Percentiles rank a stretch among this genome's conserved stretches.
Conservation (phyloP, 2,888 invertebrate genomes). For the Cordilura impudica region DNA sequence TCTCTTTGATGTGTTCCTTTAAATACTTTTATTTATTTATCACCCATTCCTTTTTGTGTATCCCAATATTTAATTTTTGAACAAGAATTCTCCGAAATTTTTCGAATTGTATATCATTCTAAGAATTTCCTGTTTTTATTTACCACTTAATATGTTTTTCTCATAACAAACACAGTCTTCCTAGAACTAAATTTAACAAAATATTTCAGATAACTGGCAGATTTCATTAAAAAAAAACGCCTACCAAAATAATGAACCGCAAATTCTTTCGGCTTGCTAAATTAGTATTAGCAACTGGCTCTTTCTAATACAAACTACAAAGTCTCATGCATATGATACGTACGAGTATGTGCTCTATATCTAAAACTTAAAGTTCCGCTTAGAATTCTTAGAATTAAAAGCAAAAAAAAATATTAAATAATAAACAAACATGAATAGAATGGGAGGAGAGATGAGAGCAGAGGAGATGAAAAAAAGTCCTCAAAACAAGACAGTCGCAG, state of each 20-base stretch:
- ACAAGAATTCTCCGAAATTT: background rate
- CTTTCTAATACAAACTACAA: no score
- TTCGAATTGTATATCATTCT: background rate
- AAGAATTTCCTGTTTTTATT: constrained; percentile 3
- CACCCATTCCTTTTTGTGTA: background rate
- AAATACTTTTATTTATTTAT: no score
- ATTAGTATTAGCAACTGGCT: constrained; percentile 20
- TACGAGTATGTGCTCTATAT: background rate
- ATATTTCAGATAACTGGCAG: constrained; percentile 36
- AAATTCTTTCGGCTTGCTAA: background rate
- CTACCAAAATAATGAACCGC: constrained; percentile 27
- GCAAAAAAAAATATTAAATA: no score
- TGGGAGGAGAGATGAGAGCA: background rate
- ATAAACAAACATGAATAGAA: constrained; percentile 32
- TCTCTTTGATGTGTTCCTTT: no score
- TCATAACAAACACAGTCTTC: constrained; percentile 39
- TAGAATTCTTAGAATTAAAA: constrained; percentile 44
- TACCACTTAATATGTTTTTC: constrained; percentile 19
- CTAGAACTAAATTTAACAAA: constrained; percentile 32
- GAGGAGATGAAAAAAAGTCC: background rate
- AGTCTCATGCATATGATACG: background rate
- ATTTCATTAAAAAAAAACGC: constrained; percentile 46
- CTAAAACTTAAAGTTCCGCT: constrained; percentile 26
- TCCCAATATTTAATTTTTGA: background rate
- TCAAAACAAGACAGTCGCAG: constrained; percentile 3